Base-by-base conservation (phyloP, 2,888 invertebrate genomes). In the Pinctada fucata region DNA sequence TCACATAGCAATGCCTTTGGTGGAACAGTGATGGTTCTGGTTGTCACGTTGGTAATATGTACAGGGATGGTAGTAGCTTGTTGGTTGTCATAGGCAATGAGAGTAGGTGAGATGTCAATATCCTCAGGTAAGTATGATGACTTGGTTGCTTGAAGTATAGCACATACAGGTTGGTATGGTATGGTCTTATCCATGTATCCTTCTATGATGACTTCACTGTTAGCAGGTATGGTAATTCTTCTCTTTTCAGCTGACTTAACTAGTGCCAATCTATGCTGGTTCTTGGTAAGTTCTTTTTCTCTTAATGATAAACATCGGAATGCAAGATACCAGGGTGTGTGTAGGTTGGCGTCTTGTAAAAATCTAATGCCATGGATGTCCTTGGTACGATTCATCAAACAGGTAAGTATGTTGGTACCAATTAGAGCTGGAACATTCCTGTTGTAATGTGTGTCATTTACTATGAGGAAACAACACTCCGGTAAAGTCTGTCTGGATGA, bases 1-100 rank as follows among this genome's bases (percentile, higher is more conserved):
- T 72, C 72, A 72, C 72, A 72, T 3, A 72, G 31, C 45, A 72
- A 31, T 72, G 58, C 72, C 16, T 45, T 72, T 6, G 63, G 72
- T 63, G 58, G 63, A 45, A 72, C 50, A 45, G 63, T 63, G 8
- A 72, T 51, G 4, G 72, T 72, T 63, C 63, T 72, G 4, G 72
- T 72, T 8, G 72, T 72, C 6, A 72, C 63, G 63, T 72, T 72
- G 6, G 72, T 50, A 45, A 72, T 63, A n/a, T 16, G 31, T 4
- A 63, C 31, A 4, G 16, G 6, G 3, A 63, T 5, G 63, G 13
- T 16, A 50, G 47, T 31, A 6, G 3, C 4, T 49, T 45, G 45
- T 4, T 72, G 63, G 45, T 72, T 10, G 4, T 72, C 65, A 48
- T 72, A 63, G 6, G 72, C 16, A 63, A 63, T 45, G 45, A 72